phyloP scores from a whole-genome alignment of 30 jellyfish, hydroid and myxozoan species.

The Aurelia sp. region DNA sequence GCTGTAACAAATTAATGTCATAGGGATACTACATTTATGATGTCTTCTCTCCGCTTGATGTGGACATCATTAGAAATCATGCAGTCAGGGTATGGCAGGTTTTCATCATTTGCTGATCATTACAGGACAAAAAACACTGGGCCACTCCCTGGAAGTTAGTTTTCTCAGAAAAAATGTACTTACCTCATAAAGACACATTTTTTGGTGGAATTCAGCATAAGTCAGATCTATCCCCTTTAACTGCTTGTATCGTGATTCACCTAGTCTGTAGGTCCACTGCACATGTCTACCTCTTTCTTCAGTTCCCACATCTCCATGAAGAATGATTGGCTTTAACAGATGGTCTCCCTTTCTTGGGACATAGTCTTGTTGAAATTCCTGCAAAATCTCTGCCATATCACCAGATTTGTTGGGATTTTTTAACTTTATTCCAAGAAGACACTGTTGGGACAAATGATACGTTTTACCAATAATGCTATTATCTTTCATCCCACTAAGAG shows the following conservation, averaged over 20 bases:
- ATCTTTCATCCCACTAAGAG: no score
- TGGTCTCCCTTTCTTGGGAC: not conserved
- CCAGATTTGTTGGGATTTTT: constrained; percentile 7
- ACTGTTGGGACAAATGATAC: not conserved
- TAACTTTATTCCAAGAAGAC: not conserved
- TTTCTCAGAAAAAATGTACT: not conserved
- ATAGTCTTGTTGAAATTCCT: constrained; percentile 1
- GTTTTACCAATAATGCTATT: no score
- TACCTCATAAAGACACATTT: constrained; percentile 13
- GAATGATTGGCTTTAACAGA: not conserved
- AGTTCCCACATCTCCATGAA: constrained; percentile 11
- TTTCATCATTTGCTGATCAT: no score
- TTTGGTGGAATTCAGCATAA: not conserved
- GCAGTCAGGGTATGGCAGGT: no score
- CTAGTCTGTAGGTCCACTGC: constrained; percentile 9
- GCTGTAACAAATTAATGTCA: no score
- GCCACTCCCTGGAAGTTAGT: no score
- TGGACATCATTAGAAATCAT: no score
- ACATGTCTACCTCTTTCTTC: constrained; percentile 12
- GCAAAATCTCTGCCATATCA: constrained; percentile 10
- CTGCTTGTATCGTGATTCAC: not conserved
- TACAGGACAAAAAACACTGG: no score
- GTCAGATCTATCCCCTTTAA: not conserved
- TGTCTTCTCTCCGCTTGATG: no score
- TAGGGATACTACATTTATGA: no score